Percentiles rank a stretch among this genome's conserved stretches.
Conservation (phyloP, 2,888 invertebrate genomes). For the Mythimna vitellina region DNA sequence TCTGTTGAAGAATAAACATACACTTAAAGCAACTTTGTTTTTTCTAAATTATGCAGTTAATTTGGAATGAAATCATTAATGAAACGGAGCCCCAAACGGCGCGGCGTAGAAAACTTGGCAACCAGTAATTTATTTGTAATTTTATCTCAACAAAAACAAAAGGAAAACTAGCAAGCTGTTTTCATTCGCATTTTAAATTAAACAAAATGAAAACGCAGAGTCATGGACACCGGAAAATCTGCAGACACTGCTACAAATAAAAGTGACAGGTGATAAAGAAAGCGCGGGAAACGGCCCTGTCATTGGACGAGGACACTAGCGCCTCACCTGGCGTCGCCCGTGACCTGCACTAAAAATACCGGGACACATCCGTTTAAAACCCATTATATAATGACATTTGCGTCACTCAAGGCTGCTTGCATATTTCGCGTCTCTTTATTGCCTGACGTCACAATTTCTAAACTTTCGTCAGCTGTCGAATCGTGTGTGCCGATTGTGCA, state of each 20-base stretch:
- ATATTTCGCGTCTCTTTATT: slow-evolving; percentile 48
- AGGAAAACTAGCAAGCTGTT: neutral
- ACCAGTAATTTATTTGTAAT: slow-evolving; percentile 16
- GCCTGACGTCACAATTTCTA: slow-evolving; percentile 42
- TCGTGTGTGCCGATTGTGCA: slow-evolving; percentile 15
- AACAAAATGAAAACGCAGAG: slow-evolving; percentile 7
- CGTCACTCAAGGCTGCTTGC: slow-evolving; percentile 63
- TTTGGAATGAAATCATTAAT: neutral
- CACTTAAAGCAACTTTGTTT: neutral
- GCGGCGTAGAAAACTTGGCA: slow-evolving; percentile 40
- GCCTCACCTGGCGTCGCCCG: slow-evolving; percentile 70
- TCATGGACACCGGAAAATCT: slow-evolving; percentile 44
- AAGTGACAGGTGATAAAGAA: slow-evolving; percentile 61
- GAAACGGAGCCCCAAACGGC: slow-evolving; percentile 6
- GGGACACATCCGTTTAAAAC: slow-evolving; percentile 65
- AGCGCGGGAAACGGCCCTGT: slow-evolving; percentile 65
- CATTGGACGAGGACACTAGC: slow-evolving; percentile 69
- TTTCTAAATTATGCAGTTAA: neutral
- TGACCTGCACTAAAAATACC: slow-evolving; percentile 70
- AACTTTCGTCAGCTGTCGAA: slow-evolving; percentile 33
- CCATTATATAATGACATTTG: slow-evolving; percentile 61
- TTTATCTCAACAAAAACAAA: slow-evolving; percentile 35
- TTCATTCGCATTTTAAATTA: slow-evolving; percentile 24
- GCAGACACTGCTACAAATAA: slow-evolving; percentile 40
- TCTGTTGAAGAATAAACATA: neutral